Evolutionary conservation across 2,888 invertebrate species (phyloP).

Genomic region (Megamerina dolium): DNA sequence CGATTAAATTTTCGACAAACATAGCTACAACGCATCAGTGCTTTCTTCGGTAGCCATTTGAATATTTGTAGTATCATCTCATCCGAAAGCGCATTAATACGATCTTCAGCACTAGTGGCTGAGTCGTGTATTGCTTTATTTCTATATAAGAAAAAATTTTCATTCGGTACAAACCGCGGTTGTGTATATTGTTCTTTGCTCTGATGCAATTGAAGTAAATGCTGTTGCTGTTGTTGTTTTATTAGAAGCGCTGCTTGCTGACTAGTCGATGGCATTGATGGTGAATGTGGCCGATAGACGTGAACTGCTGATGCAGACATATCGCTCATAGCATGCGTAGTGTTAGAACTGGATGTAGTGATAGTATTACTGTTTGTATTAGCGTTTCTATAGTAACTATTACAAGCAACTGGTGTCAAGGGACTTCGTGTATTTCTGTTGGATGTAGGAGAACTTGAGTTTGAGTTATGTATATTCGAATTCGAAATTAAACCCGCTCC

Average conservation of each 20-base stretch:
- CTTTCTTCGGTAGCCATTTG: conserved; percentile 73
- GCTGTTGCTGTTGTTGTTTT: too few species aligned
- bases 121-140: conserved; percentile 29
- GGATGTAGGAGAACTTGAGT: conserved; percentile 29
- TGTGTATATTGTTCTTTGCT: too few species aligned
- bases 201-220: too few species aligned
- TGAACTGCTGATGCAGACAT: too few species aligned
- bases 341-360: too few species aligned
- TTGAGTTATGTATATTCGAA: conserved; percentile 25
- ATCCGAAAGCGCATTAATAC: conserved; percentile 71
- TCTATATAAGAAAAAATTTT: conserved; percentile 45
- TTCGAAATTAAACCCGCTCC: conserved; percentile 23
- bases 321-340: too few species aligned
- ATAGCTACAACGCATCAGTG: conserved; percentile 63
- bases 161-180: conserved; percentile 31
- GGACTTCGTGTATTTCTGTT: conserved; percentile 40
- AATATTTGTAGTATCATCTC: conserved; percentile 80
- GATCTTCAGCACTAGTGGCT: conserved; percentile 51
- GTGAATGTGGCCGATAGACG: conserved; percentile 19
- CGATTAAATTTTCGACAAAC: conserved; percentile 75
- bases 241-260: conserved; percentile 32
- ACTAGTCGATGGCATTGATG: conserved; percentile 37
- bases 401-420: conserved; percentile 42
- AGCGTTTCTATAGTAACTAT: too few species aligned
- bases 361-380: too few species aligned